Percentiles rank a stretch among this genome's conserved stretches.
Evolutionary conservation across 2,113 vertebrate species (phyloP).

Genomic region (Pandion haliaetus): DNA sequence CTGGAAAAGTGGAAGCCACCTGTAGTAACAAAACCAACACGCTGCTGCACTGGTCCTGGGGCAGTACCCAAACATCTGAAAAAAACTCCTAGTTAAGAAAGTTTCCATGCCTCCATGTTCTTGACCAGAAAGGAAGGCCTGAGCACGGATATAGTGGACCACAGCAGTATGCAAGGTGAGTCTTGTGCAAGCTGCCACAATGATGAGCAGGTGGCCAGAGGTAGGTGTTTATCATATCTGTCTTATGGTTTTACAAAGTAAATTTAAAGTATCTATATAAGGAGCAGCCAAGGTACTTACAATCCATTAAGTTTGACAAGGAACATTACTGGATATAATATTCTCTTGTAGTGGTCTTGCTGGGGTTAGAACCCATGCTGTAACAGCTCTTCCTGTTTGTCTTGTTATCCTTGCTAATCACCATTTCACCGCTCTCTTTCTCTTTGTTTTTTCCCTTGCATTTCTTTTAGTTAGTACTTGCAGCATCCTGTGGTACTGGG

Average conservation of each 20-base stretch:
- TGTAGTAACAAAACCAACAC: not conserved
- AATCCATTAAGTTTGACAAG: slow-evolving; percentile 1
- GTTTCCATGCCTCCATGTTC: not conserved
- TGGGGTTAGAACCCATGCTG: not conserved
- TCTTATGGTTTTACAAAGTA: not conserved
- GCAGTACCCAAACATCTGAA: not conserved
- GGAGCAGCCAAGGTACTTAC: not conserved
- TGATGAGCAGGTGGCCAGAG: not conserved
- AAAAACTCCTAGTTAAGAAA: not conserved
- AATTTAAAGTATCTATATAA: slow-evolving; percentile 7
- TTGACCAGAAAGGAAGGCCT: not conserved
- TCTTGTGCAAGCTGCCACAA: not conserved
- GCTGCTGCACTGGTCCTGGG: not conserved
- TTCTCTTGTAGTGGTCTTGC: not conserved
- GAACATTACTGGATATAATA: not conserved
- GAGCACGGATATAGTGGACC: not conserved
- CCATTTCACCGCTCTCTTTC: not conserved
- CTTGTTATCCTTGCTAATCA: not conserved
- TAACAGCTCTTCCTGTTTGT: not conserved
- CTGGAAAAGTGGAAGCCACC: not conserved
- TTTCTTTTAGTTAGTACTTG: not conserved
- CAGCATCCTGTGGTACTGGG: not conserved
- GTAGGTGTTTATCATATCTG: not conserved
- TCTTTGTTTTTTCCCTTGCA: not conserved
- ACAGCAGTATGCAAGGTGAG: not conserved